Conservation (phyloP, 2,797 vertebrate genomes). For the Luscinia megarhynchos region DNA sequence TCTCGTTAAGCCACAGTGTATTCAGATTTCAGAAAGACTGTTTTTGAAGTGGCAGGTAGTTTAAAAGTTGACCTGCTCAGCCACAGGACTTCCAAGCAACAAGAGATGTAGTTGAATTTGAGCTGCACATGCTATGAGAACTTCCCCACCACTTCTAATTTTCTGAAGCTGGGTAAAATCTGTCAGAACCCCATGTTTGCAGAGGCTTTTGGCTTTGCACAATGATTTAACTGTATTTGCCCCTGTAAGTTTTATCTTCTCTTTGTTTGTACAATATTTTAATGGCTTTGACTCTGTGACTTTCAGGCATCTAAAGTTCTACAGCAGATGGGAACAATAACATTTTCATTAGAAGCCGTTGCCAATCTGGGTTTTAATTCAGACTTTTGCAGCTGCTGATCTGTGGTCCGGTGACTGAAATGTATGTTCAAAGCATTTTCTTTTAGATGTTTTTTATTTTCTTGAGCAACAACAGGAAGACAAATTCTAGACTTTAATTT, state of each 20-base stretch:
- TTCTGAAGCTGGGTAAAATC: neutral
- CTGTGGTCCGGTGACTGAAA: neutral
- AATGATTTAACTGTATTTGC: neutral
- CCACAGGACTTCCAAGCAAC: neutral
- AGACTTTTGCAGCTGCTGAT: neutral
- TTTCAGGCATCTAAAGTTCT: neutral
- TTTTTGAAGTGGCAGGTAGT: neutral
- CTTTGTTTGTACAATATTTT: neutral
- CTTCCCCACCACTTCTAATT: neutral
- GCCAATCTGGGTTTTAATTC: neutral
- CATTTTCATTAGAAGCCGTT: neutral
- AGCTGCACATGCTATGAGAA: neutral
- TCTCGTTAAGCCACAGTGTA: neutral
- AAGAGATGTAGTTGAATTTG: neutral
- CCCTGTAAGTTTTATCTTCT: neutral
- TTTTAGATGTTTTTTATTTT: neutral
- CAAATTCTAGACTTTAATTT: neutral
- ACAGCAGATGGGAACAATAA: neutral
- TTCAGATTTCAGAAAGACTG: neutral
- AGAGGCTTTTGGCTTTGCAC: neutral
- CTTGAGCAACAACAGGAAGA: neutral
- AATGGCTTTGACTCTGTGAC: constrained; percentile 11
- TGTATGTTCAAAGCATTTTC: neutral
- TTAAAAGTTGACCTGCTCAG: neutral
- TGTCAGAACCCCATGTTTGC: neutral